These are phyloP conservation scores for Dallia pectoralis DNA, from an alignment of 2,797 vertebrate species.

Conservation along the genomic window DNA sequence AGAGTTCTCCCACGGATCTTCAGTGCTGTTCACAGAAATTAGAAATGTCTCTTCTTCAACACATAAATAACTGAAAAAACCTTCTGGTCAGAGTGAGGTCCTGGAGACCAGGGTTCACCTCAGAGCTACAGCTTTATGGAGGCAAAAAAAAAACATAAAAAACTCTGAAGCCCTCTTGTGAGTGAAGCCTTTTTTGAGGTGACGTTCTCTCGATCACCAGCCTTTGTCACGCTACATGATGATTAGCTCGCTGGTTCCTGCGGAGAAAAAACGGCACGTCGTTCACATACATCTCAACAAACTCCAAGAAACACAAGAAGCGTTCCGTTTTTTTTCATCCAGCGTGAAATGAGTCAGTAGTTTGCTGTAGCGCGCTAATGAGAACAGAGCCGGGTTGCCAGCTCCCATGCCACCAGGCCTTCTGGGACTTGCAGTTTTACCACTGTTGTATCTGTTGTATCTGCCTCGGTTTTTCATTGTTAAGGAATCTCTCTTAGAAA, in stretches of 20 bases:
- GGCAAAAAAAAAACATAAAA: no score
- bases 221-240: slow-evolving; percentile 33
- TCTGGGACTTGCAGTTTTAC: slow-evolving; percentile 33
- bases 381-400: slow-evolving; percentile 54
- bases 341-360: slow-evolving; percentile 40
- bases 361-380: slow-evolving; percentile 61
- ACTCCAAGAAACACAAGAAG: slow-evolving; percentile 35
- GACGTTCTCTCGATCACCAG: slow-evolving; percentile 19
- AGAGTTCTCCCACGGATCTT: slow-evolving; percentile 37
- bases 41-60: slow-evolving; percentile 48
- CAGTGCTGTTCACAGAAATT: slow-evolving; percentile 57
- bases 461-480: slow-evolving; percentile 44
- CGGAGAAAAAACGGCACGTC: slow-evolving; percentile 59
- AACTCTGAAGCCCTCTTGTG: no score
- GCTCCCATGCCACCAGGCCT: slow-evolving; percentile 37
- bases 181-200: no score
- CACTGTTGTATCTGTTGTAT: background rate
- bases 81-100: no score
- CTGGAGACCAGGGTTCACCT: no score
- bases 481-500: slow-evolving; percentile 44
- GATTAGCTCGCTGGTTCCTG: slow-evolving; percentile 41
- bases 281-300: slow-evolving; percentile 64
- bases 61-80: no score
- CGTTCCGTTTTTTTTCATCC: background rate
- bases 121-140: no score